These are phyloP conservation scores for Coecobrya sp. DNA, from an alignment of 2,888 invertebrate species.

Conservation along the genomic window DNA sequence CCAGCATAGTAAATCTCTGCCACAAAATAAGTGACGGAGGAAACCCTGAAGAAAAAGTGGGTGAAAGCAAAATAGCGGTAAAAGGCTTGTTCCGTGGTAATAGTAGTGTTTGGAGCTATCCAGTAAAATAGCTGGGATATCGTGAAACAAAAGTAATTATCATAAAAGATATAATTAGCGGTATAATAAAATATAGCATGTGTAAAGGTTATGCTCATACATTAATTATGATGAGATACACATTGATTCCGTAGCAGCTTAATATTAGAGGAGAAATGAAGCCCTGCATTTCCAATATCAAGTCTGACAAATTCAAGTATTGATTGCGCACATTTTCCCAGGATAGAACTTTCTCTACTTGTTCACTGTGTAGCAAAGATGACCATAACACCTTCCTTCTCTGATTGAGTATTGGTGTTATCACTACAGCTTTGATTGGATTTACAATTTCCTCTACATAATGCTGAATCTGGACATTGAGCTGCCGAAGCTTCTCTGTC, in stretches of 20 bases:
- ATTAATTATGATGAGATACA: constrained; percentile 35
- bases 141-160: neutral
- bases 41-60: constrained; percentile 25
- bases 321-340: constrained; percentile 24
- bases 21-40: constrained; percentile 17
- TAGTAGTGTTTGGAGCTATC: constrained; percentile 29
- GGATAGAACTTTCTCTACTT: neutral
- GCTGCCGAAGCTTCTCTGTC: neutral
- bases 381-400: neutral
- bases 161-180: neutral
- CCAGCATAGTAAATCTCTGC: constrained; percentile 30
- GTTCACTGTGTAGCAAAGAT: neutral
- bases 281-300: neutral
- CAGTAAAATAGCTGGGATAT: constrained; percentile 47
- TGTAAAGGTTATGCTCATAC: too few species aligned
- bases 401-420: neutral
- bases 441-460: neutral
- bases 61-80: constrained; percentile 42
- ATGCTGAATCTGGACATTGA: neutral
- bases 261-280: constrained; percentile 44
- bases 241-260: constrained; percentile 36
- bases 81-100: neutral
- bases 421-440: neutral
- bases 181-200: too few species aligned
- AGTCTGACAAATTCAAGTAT: neutral